Evolutionary conservation across 2,797 vertebrate species (phyloP).

Genomic region (Artibeus jamaicensis): DNA sequence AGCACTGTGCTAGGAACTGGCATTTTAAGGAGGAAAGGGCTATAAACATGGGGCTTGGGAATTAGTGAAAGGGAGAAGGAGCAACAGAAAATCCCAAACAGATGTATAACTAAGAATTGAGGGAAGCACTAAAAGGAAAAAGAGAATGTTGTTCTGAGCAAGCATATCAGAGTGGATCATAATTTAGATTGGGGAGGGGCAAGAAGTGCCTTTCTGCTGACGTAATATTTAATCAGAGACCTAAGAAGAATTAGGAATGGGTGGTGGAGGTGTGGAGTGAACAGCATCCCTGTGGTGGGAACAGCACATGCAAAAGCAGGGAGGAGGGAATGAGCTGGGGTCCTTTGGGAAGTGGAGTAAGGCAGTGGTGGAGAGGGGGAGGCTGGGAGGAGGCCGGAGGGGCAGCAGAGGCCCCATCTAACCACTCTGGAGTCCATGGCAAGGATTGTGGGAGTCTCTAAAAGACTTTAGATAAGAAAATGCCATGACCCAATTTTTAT

Average conservation of each 20-base stretch:
- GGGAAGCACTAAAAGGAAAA: neutral
- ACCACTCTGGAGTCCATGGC: neutral
- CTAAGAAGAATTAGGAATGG: neutral
- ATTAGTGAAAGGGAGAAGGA: neutral
- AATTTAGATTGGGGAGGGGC: neutral
- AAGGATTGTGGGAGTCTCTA: neutral
- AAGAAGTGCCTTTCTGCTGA: neutral
- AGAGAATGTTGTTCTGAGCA: neutral
- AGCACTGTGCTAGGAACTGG: neutral
- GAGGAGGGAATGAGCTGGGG: neutral
- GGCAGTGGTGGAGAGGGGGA: fast-evolving
- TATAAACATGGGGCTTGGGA: neutral
- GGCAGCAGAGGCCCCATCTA: neutral
- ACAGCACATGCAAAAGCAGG: neutral
- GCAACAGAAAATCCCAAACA: neutral
- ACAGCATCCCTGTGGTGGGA: neutral
- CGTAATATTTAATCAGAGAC: neutral
- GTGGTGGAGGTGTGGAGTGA: neutral
- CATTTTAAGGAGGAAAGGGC: neutral
- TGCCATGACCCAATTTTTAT: constrained; percentile 42
- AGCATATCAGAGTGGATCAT: neutral
- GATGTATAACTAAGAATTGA: neutral
- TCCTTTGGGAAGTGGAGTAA: neutral
- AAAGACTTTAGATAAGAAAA: constrained; percentile 43
- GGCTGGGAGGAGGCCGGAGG: neutral